Evolutionary conservation across 2,797 vertebrate genomes (phyloP), one percentile per base, ranked within the genome.

Genomic region (Avahi laniger): DNA sequence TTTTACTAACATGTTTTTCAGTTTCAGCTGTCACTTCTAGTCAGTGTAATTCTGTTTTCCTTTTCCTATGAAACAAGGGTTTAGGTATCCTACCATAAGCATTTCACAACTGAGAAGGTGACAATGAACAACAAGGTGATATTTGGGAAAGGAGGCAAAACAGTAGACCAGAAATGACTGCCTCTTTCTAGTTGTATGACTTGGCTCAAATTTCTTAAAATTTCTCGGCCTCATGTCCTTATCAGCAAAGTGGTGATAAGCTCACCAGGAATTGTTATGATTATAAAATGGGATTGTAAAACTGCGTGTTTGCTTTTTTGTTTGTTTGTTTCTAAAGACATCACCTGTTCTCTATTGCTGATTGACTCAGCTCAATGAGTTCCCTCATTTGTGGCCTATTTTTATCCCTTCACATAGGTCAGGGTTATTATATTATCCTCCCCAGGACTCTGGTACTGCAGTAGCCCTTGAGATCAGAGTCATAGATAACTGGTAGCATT

Each of bases 401-500:
- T 97, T 96, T 85, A 85, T 83, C 85, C 48, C 67, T 88, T 97
- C 93, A 85, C 81, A 69, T 95, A 94, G 89, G 90, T 92, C 83
- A 95, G 61, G 20, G 46, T 70, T 94, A 76, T 89, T 88, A 73
- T n/a, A 86, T 85, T 81, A 82, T 57, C 57, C 70, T 93, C 75
- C 72, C 82, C 94, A 81, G 67, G 95, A 96, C 76, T 92, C 96
- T n/a, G 72, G 67, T 87, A 87, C 59, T 83, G 93, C 80, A 88
- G 72, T 93, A 92, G 97, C 95, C 95, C 93, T 97, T 94, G 93
- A 98, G 87, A 97, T 96, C 91, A 79, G 67, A 97, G 95, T 84
- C 97, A 93, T 93, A 96, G 97, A 96, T 97, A 97, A 97, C 86
- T 65, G 83, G 95, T 95, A 92, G 87, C 97, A 97, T 97, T 98